A percentile compares a stretch with the other conserved stretches of the same genome.
phyloP scores from a whole-genome alignment of 2,888 invertebrate species.

The Tupiocoris notatus region DNA sequence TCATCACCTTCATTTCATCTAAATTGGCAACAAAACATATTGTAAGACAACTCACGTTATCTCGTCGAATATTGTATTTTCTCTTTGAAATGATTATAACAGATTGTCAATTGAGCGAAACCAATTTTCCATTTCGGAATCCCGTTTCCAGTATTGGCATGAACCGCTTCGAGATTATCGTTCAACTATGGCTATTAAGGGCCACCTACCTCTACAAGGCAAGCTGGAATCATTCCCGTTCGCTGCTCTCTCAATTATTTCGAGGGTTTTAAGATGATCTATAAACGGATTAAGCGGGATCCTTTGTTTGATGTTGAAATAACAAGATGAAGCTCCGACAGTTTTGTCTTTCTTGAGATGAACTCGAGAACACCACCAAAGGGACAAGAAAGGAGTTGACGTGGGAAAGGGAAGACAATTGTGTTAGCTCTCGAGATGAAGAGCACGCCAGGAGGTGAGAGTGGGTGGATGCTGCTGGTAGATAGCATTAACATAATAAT shows the following conservation, averaged over 20 bases:
- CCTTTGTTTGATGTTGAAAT: background rate
- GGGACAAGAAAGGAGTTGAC: background rate
- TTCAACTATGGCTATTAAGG: background rate
- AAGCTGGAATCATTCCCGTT: background rate
- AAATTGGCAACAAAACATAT: no score
- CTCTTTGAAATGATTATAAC: no score
- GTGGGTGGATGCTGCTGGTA: background rate
- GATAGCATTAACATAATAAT: conserved; percentile 16
- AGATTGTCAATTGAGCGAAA: no score
- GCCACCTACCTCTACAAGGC: background rate
- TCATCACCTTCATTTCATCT: no score
- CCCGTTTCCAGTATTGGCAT: no score
- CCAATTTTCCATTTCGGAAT: no score
- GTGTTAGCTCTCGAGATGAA: conserved; percentile 1
- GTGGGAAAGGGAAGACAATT: conserved; percentile 7
- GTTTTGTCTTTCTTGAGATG: background rate
- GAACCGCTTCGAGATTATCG: no score
- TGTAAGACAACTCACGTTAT: no score
- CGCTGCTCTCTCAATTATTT: background rate
- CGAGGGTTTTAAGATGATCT: background rate
- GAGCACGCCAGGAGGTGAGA: background rate
- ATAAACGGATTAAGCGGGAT: background rate
- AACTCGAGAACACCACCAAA: background rate
- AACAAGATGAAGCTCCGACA: background rate
- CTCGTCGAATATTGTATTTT: no score